Evolutionary conservation across 2,113 vertebrate species (phyloP).

Genomic region (Melanerpes aurifrons): DNA sequence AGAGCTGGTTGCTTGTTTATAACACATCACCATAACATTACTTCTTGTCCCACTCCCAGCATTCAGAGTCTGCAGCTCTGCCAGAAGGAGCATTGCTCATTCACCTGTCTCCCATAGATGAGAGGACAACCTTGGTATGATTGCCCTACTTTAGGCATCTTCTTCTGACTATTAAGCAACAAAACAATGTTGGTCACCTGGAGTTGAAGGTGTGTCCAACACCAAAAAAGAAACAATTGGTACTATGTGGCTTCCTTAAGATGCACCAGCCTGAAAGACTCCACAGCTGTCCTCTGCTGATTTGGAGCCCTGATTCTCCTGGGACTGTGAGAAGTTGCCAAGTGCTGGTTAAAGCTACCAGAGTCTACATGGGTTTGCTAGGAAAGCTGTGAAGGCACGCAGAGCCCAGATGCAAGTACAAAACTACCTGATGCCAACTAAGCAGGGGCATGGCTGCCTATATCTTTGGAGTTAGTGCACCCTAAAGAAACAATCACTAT

Average conservation of each 20-base stretch:
- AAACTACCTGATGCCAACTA: background rate
- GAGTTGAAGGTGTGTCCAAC: background rate
- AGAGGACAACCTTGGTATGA: background rate
- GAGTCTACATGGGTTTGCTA: background rate
- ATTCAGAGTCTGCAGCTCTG: background rate
- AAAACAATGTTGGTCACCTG: background rate
- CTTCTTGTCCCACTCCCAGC: background rate
- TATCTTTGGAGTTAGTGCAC: background rate
- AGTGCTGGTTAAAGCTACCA: background rate
- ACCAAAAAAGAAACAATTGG: background rate
- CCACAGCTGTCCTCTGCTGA: background rate
- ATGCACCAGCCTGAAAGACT: background rate
- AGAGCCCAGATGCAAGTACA: background rate
- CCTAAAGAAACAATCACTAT: background rate
- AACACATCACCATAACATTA: background rate
- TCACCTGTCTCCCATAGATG: background rate
- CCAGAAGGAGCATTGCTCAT: background rate
- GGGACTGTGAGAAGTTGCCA: background rate
- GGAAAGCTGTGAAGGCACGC: background rate
- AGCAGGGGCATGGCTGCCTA: background rate
- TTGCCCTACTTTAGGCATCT: background rate
- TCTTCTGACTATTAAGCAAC: background rate
- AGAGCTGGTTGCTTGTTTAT: background rate
- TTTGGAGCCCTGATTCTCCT: background rate
- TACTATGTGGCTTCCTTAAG: background rate